Conservation (phyloP, 2,113 vertebrate genomes). For the Pipa parva region DNA sequence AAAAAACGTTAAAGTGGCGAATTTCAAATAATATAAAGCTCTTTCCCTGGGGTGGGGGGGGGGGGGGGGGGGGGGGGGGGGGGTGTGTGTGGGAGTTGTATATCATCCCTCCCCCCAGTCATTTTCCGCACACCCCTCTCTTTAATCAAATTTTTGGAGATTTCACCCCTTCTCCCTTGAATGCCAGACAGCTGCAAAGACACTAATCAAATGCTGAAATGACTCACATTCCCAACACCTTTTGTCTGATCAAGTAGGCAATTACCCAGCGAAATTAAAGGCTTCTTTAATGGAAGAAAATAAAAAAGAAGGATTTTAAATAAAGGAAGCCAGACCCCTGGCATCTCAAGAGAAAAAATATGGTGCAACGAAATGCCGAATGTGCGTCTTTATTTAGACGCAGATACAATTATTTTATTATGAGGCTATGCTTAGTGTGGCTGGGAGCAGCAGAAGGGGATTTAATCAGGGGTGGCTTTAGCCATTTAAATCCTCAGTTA, state of each 20-base stretch:
- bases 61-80: too few species aligned
- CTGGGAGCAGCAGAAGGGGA: too few species aligned
- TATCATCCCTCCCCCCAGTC: too few species aligned
- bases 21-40: too few species aligned
- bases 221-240: constrained; percentile 55
- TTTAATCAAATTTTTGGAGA: constrained; percentile 51
- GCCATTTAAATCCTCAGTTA: too few species aligned
- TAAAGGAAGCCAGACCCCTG: constrained; percentile 56
- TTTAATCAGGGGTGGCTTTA: too few species aligned
- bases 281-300: constrained; percentile 47
- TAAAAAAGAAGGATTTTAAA: too few species aligned
- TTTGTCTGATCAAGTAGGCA: constrained; percentile 66
- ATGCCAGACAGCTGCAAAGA: constrained; percentile 56
- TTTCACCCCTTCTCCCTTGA: constrained; percentile 43
- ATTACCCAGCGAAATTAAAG: constrained; percentile 61
- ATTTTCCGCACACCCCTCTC: constrained; percentile 39
- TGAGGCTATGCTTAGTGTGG: too few species aligned
- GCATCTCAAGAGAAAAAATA: constrained; percentile 48
- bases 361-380: constrained; percentile 3
- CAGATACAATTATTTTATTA: constrained; percentile 9
- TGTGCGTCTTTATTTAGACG: constrained; percentile 8
- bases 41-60: too few species aligned
- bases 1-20: too few species aligned
- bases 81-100: too few species aligned
- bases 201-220: constrained; percentile 57